Evolutionary conservation across 2,113 vertebrate species (phyloP).

Genomic region (Megaleporinus macrocephalus): DNA sequence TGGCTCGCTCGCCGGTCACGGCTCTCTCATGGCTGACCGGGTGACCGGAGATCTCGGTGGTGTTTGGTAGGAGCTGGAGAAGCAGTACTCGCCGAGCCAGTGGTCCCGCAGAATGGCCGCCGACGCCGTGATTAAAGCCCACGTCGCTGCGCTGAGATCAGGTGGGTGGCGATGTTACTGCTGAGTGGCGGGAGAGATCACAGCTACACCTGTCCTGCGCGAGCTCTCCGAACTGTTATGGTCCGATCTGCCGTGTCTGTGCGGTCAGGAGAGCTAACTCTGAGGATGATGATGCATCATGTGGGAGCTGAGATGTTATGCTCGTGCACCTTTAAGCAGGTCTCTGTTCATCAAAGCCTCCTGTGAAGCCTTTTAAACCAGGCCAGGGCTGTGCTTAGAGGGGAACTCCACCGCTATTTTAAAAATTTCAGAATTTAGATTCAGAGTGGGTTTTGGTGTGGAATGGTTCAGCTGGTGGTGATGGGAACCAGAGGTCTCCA

Average conservation of each 20-base stretch:
- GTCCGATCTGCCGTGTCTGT: not conserved
- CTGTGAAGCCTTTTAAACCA: not conserved
- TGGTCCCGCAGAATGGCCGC: slow-evolving; percentile 84
- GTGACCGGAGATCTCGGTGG: not conserved
- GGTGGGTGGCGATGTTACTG: slow-evolving; percentile 71
- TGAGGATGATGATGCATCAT: not conserved
- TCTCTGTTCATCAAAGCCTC: not conserved
- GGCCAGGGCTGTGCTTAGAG: not conserved
- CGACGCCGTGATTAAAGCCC: slow-evolving; percentile 80
- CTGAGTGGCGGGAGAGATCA: not conserved
- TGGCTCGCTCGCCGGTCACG: not conserved
- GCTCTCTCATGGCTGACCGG: slow-evolving; percentile 45
- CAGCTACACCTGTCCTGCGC: not conserved
- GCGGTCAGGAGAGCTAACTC: not conserved
- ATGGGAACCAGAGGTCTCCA: too few relatives aligned
- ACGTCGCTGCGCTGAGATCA: slow-evolving; percentile 70
- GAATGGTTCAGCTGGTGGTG: too few relatives aligned
- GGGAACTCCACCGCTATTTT: too few relatives aligned
- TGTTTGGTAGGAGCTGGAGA: slow-evolving; percentile 81
- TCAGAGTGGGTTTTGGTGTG: too few relatives aligned
- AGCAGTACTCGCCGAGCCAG: slow-evolving; percentile 85
- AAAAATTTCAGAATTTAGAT: too few relatives aligned
- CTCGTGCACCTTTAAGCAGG: not conserved
- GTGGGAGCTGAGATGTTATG: not conserved
- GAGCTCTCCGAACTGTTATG: not conserved